These are phyloP conservation scores for Aphrophora alni DNA, from an alignment of 2,888 invertebrate species.

Conservation along the genomic window DNA sequence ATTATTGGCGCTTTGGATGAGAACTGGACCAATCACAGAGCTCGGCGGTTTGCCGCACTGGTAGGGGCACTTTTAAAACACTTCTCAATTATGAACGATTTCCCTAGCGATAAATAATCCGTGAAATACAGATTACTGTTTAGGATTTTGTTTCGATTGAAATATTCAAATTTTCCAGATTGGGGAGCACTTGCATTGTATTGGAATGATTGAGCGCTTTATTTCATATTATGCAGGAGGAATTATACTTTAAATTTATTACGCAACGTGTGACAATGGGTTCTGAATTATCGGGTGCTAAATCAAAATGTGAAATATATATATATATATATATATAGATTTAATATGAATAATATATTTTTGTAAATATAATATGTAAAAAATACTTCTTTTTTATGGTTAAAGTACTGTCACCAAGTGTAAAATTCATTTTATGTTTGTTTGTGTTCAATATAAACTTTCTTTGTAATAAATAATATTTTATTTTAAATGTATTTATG, in stretches of 20 bases:
- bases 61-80: conserved; percentile 26
- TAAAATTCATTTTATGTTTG: no score
- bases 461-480: no score
- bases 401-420: no score
- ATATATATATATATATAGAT: no score
- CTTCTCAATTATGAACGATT: conserved; percentile 28
- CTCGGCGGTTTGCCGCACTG: conserved; percentile 22
- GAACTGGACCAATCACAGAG: conserved; percentile 19
- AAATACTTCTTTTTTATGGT: no score
- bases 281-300: no score
- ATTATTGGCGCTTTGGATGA: conserved; percentile 26
- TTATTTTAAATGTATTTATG: no score
- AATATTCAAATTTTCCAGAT: background rate
- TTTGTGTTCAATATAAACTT: no score
- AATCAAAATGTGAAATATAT: no score
- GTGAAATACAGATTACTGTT: background rate
- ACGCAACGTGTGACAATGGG: no score
- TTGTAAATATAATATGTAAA: no score
- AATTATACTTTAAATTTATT: background rate
- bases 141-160: background rate
- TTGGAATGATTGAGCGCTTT: background rate
- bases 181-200: background rate
- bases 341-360: no score
- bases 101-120: conserved; percentile 29
- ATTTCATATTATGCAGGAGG: background rate